Evolutionary conservation across 2,888 invertebrate species (phyloP).

Genomic region (Atethmia centrago): DNA sequence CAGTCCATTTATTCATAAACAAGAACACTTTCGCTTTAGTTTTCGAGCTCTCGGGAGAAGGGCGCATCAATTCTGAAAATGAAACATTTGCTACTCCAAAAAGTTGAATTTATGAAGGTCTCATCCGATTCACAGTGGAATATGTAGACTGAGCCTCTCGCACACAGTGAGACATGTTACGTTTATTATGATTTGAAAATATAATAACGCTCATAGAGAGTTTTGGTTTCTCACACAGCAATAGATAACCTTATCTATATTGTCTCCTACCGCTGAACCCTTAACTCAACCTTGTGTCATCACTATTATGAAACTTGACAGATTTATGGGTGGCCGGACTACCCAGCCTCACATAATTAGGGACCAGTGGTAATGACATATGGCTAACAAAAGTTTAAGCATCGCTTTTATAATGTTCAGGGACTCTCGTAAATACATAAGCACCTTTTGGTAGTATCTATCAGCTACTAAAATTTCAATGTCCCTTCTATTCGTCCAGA

Average conservation of each 20-base stretch:
- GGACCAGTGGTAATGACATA: slow-evolving; percentile 41
- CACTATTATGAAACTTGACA: slow-evolving; percentile 1
- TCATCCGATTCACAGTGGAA: slow-evolving; percentile 28
- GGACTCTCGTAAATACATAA: slow-evolving; percentile 31
- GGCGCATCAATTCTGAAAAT: slow-evolving; percentile 57
- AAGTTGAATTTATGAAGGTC: slow-evolving; percentile 58
- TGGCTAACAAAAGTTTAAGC: slow-evolving; percentile 41
- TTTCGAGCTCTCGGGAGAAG: slow-evolving; percentile 30
- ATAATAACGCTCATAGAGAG: slow-evolving; percentile 2
- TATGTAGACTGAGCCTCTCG: slow-evolving; percentile 11
- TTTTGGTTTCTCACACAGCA: background rate
- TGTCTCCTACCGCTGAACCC: slow-evolving; percentile 1
- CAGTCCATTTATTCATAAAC: slow-evolving; percentile 49
- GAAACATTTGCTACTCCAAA: slow-evolving; percentile 51
- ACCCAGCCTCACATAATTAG: slow-evolving; percentile 37
- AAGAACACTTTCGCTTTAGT: slow-evolving; percentile 49
- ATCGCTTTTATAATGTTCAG: slow-evolving; percentile 34
- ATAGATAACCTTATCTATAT: background rate
- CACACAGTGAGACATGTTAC: slow-evolving; percentile 8
- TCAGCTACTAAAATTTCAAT: slow-evolving; percentile 16
- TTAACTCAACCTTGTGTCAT: slow-evolving; percentile 18
- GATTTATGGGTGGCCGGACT: slow-evolving; percentile 22
- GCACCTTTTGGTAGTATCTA: slow-evolving; percentile 25
- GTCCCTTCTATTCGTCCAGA: slow-evolving; percentile 12
- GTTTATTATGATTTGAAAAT: slow-evolving; percentile 34